These are phyloP conservation scores for Ligdia adustata DNA, from an alignment of 2,888 invertebrate genomes.

Conservation along the genomic window DNA sequence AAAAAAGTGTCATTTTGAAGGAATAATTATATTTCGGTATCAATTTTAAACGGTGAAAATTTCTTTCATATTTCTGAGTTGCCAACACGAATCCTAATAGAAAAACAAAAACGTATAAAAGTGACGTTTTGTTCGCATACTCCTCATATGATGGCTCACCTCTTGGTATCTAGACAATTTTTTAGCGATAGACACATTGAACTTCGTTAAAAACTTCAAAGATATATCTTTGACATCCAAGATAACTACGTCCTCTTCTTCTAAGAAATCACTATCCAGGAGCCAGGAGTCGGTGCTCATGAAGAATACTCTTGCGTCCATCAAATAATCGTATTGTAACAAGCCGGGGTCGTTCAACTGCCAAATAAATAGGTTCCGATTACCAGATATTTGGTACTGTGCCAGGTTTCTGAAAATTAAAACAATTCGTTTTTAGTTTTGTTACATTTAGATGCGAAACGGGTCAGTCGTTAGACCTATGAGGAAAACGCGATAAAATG, in stretches of 20 bases:
- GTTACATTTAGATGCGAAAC: too few relatives aligned
- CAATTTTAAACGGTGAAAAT: too few relatives aligned
- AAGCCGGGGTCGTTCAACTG: constrained; percentile 74
- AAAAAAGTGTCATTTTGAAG: too few relatives aligned
- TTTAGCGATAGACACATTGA: constrained; percentile 86
- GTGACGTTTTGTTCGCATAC: too few relatives aligned
- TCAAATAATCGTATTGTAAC: constrained; percentile 63
- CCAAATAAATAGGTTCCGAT: constrained; percentile 68
- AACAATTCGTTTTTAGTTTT: too few relatives aligned
- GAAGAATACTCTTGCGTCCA: constrained; percentile 64
- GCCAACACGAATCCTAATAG: too few relatives aligned
- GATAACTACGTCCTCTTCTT: constrained; percentile 60
- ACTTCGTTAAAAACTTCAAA: constrained; percentile 78
- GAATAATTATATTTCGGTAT: too few relatives aligned
- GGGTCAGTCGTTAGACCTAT: too few relatives aligned
- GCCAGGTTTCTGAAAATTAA: constrained; percentile 61
- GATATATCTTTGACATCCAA: constrained; percentile 69
- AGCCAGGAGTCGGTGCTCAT: constrained; percentile 63
- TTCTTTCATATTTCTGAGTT: too few relatives aligned
- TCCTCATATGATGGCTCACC: too few relatives aligned
- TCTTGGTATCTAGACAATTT: constrained; percentile 86
- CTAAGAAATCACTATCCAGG: constrained; percentile 46
- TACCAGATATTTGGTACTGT: constrained; percentile 52
- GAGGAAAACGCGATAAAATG: too few relatives aligned
- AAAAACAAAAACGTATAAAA: too few relatives aligned